phyloP scores from a whole-genome alignment of 2,113 vertebrate genomes.

The Glareola pratincola region DNA sequence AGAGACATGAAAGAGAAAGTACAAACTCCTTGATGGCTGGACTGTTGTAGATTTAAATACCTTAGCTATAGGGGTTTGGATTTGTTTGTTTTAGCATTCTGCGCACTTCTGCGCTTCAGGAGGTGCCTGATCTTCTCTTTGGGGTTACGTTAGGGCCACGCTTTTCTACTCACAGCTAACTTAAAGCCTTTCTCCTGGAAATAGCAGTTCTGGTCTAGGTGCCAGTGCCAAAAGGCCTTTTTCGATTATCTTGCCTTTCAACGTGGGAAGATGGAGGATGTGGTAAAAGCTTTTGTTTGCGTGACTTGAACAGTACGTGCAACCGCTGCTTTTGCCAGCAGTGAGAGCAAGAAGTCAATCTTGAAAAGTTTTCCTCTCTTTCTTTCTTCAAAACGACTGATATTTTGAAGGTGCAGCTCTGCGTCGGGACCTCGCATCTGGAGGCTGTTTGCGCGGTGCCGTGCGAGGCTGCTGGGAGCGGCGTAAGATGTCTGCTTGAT shows the following conservation, averaged over 20 bases:
- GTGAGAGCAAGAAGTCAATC: neutral
- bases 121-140: neutral
- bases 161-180: neutral
- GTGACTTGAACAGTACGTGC: neutral
- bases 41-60: neutral
- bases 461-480: neutral
- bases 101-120: rapidly evolving
- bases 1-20: neutral
- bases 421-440: rapidly evolving
- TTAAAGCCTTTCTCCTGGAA: neutral
- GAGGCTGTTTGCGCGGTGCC: neutral
- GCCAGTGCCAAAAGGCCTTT: neutral
- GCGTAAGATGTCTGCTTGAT: neutral
- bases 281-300: neutral
- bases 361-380: neutral
- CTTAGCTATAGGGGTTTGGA: neutral
- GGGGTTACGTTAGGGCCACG: neutral
- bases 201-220: neutral
- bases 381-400: neutral
- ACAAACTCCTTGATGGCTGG: neutral
- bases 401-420: neutral
- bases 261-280: neutral
- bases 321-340: neutral
- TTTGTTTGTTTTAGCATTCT: neutral
- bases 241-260: neutral